phyloP scores from a whole-genome alignment of 2,888 invertebrate genomes.

The Troides helena region DNA sequence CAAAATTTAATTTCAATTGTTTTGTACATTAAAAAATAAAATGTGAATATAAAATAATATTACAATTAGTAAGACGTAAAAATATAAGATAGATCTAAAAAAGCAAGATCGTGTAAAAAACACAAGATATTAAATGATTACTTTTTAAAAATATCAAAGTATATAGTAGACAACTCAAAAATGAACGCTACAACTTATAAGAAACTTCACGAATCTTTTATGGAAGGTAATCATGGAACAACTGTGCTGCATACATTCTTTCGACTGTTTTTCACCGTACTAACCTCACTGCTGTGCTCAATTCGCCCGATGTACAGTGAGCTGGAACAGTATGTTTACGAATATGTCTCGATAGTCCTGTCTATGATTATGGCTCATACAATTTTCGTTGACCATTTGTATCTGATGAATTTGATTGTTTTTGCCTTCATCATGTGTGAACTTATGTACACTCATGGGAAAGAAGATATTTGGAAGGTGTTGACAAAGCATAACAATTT shows the following conservation, averaged over 20 bases:
- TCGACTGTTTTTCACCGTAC: slow-evolving; percentile 65
- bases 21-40: not conserved
- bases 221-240: slow-evolving; percentile 79
- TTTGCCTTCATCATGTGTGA: slow-evolving; percentile 45
- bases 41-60: not conserved
- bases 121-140: not conserved
- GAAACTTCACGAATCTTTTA: slow-evolving; percentile 72
- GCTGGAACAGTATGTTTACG: slow-evolving; percentile 60
- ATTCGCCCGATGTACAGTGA: slow-evolving; percentile 39
- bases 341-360: slow-evolving; percentile 78
- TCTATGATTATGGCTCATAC: slow-evolving; percentile 81
- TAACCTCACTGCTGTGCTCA: slow-evolving; percentile 53
- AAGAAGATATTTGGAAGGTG: slow-evolving; percentile 34
- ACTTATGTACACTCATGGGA: slow-evolving; percentile 32
- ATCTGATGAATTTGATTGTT: slow-evolving; percentile 50
- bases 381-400: slow-evolving; percentile 62
- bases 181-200: slow-evolving; percentile 68
- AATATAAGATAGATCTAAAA: not conserved
- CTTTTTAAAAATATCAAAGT: not conserved
- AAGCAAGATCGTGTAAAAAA: no score
- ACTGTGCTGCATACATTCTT: slow-evolving; percentile 73
- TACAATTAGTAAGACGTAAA: not conserved
- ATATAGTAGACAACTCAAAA: not conserved
- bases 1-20: slow-evolving; percentile 5
- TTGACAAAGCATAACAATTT: slow-evolving; percentile 42